Evolutionary conservation across 2,888 invertebrate genomes (phyloP).

Genomic region (Andrena dorsata): DNA sequence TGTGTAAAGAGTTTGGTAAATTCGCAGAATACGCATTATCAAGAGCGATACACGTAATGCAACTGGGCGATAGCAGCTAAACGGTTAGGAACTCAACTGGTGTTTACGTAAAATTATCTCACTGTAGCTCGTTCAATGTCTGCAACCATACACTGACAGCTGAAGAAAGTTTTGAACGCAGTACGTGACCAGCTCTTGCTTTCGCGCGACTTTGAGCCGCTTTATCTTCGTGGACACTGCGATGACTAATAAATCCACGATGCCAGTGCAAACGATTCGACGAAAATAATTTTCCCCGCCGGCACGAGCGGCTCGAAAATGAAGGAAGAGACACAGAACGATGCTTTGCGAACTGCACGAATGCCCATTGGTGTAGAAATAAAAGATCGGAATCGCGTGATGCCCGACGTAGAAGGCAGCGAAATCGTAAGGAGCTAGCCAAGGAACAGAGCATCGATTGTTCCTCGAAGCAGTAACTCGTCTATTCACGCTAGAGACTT

Average conservation of each 20-base stretch:
- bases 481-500: conserved; percentile 15
- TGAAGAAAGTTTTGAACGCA: background rate
- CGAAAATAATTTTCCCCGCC: too few species aligned
- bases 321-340: background rate
- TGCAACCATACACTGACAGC: background rate
- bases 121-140: background rate
- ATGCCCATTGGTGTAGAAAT: too few species aligned
- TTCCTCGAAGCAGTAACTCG: conserved; percentile 38
- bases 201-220: background rate
- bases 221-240: background rate
- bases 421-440: background rate
- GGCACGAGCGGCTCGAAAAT: background rate
- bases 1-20: too few species aligned
- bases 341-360: background rate
- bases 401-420: background rate
- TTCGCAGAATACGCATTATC: background rate
- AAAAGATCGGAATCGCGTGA: conserved; percentile 10
- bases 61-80: background rate
- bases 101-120: conserved; percentile 17
- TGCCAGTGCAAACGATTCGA: background rate
- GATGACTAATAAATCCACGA: background rate
- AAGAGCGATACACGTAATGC: background rate
- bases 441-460: conserved; percentile 46
- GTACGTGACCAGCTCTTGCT: background rate
- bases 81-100: background rate